Conservation (phyloP, 2,113 vertebrate species). For the Pituophis catenifer region DNA sequence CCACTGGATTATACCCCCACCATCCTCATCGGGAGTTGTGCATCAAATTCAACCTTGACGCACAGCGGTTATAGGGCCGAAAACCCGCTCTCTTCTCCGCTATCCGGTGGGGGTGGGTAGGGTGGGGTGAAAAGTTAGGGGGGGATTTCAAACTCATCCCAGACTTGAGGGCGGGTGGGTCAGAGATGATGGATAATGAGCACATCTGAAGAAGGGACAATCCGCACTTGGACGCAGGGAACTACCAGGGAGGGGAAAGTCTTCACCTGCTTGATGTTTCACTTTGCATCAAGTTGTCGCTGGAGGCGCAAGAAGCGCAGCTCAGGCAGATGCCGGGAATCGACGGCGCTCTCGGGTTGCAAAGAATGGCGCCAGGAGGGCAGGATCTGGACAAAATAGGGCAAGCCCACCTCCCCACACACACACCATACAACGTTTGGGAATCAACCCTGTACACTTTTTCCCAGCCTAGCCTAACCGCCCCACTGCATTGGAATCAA, state of each 20-base stretch:
- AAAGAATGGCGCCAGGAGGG: background rate
- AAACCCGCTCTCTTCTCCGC: background rate
- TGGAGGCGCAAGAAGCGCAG: background rate
- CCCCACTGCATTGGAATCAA: background rate
- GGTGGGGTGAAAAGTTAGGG: background rate
- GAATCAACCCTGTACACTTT: background rate
- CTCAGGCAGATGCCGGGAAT: background rate
- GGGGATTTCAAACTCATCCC: background rate
- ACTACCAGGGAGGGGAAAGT: background rate
- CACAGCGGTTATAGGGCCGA: background rate
- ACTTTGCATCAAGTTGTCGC: too few species aligned
- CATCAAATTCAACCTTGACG: background rate
- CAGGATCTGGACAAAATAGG: background rate
- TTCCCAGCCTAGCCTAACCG: background rate
- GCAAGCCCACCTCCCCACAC: background rate
- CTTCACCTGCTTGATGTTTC: background rate
- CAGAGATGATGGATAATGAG: background rate
- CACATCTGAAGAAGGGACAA: background rate
- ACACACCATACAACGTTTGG: background rate
- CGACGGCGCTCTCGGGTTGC: background rate
- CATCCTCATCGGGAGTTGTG: background rate
- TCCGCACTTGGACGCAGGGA: background rate
- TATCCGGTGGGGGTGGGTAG: too few species aligned
- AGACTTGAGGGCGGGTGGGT: fast-evolving
- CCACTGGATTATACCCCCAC: too few species aligned